Percentiles rank a stretch among this genome's conserved stretches.
These are phyloP conservation scores for Pavo muticus DNA, from an alignment of 2,113 vertebrate species.

Conservation along the genomic window DNA sequence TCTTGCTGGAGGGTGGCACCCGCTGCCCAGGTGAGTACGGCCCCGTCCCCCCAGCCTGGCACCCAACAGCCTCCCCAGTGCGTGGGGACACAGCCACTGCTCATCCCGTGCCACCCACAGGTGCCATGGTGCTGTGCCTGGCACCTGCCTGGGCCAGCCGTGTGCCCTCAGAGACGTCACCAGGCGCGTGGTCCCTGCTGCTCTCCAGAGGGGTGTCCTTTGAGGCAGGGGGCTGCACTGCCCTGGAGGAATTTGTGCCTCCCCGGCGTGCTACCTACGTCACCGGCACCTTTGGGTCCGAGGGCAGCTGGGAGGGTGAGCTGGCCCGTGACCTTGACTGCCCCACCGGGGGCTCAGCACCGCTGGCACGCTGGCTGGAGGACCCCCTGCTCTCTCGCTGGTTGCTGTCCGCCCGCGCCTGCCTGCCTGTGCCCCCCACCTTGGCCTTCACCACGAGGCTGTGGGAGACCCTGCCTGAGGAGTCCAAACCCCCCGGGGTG, in stretches of 20 bases:
- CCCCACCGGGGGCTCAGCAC: slow-evolving; percentile 77
- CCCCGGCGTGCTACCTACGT: slow-evolving; percentile 81
- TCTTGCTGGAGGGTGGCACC: slow-evolving; percentile 48
- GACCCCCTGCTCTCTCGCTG: slow-evolving; percentile 75
- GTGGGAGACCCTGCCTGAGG: neutral
- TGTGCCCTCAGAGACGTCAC: slow-evolving; percentile 52
- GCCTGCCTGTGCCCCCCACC: slow-evolving; percentile 74
- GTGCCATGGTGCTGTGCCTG: slow-evolving; percentile 83
- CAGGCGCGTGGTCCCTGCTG: slow-evolving; percentile 65
- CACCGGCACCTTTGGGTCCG: slow-evolving; percentile 63
- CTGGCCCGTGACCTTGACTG: slow-evolving; percentile 77
- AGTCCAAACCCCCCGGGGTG: neutral
- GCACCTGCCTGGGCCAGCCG: slow-evolving; percentile 80
- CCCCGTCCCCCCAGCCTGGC: neutral
- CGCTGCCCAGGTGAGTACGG: slow-evolving; percentile 33
- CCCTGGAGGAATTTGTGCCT: slow-evolving; percentile 78
- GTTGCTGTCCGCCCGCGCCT: slow-evolving; percentile 66
- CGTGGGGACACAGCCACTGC: too few relatives aligned
- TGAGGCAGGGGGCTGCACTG: slow-evolving; percentile 76
- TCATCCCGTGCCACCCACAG: slow-evolving; percentile 36
- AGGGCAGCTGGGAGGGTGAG: slow-evolving; percentile 64
- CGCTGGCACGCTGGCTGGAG: slow-evolving; percentile 73
- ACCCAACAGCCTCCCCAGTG: accelerated
- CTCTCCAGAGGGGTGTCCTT: slow-evolving; percentile 82
- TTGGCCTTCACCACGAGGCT: slow-evolving; percentile 75